Evolutionary conservation across 2,888 invertebrate genomes (phyloP), one percentile per base, ranked within the genome.

Genomic region (Drosophila stalkeri): DNA sequence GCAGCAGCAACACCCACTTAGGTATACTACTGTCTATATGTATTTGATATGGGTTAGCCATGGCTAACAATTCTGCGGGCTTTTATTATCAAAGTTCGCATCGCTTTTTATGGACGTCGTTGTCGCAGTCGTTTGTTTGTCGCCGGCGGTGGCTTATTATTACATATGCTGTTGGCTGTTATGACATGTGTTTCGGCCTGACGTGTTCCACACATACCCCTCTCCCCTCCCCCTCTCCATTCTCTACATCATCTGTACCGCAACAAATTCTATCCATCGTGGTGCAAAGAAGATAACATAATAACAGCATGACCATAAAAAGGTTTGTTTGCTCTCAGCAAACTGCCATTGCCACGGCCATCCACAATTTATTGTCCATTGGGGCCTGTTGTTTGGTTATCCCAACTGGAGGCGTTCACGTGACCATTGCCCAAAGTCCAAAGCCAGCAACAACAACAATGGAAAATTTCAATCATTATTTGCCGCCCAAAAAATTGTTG

Each of bases 81-180:
- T 70, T 86, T 87, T 87, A 85, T 85, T 73, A 68, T 80, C 72
- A 73, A 80, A 80, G 64, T 73, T 73, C 65, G 60, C 78, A 66
- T 64, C 66, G 69, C 62, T 31, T 68, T 68, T 82, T 75, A 77
- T 80, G 65, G 63, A 55, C 47, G 61, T 55, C 39, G 73, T 57
- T 68, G 47, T 54, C 44, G 49, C 39, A 49, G 49, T 39, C 41
- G 39, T 60, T 44, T 44, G 20, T 44, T 35, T 57, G 60, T 72
- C 55, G 49, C 69, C 73, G 46, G 44, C 68, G 57, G 77, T 65
- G 71, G 86, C 79, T 84, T 86, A 81, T 86, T 87, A 87, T 81
- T 81, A 85, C 85, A 87, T 73, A 86, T 78, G 78, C 74, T 70
- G 55, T 37, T 71, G 62, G 57, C 47, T 75, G 69, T 64, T 80